Evolutionary conservation across 2,888 invertebrate genomes (phyloP).

Genomic region (Drosophila stalkeri): DNA sequence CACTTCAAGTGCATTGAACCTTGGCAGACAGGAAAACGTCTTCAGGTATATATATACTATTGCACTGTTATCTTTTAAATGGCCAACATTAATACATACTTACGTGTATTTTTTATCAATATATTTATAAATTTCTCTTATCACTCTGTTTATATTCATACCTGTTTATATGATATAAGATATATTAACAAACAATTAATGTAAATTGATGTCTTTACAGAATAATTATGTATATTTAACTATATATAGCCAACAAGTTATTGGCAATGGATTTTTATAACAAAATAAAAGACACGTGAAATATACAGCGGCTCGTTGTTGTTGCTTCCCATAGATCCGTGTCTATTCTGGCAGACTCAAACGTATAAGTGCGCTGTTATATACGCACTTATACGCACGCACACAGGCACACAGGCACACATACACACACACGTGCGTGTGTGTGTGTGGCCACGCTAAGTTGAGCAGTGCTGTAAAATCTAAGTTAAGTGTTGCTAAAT

Average conservation of each 20-base stretch:
- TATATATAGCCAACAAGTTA: constrained; percentile 4
- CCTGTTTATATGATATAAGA: background rate
- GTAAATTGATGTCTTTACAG: background rate
- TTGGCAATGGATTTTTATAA: background rate
- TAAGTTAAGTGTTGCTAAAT: constrained; percentile 23
- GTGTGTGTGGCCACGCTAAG: background rate
- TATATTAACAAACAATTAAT: background rate
- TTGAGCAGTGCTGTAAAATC: constrained; percentile 39
- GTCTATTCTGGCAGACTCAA: constrained; percentile 4
- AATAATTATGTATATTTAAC: background rate
- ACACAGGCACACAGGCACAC: background rate
- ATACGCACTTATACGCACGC: background rate
- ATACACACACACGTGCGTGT: background rate
- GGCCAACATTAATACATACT: background rate
- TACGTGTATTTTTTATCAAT: background rate
- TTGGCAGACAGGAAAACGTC: background rate
- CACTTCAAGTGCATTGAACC: constrained; percentile 4
- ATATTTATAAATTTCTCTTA: background rate
- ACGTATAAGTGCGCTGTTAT: background rate
- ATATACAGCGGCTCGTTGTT: constrained; percentile 2
- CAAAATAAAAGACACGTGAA: constrained; percentile 18
- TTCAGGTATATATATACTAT: background rate
- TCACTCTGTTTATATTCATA: background rate
- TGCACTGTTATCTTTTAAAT: background rate
- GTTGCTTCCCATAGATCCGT: constrained; percentile 25